Evolutionary conservation across 2,113 vertebrate genomes (phyloP).

Genomic region (Sceloporus tristichus): DNA sequence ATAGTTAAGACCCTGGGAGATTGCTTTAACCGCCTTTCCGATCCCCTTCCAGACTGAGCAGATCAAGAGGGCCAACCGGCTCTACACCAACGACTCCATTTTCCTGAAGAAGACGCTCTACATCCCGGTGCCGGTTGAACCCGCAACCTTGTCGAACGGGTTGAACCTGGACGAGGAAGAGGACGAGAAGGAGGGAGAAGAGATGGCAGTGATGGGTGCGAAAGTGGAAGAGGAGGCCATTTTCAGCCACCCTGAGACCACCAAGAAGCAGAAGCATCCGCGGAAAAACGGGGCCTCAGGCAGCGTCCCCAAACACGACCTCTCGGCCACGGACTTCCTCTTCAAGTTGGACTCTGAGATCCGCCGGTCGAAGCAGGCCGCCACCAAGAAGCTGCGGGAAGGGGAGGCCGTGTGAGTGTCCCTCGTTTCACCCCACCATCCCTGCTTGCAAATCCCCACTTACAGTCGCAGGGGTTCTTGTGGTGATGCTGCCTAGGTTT

Average conservation of each 20-base stretch:
- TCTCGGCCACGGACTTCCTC: constrained; percentile 87
- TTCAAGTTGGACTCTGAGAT: constrained; percentile 88
- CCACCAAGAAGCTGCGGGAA: constrained; percentile 77
- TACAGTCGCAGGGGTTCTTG: no score
- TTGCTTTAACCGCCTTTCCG: not conserved
- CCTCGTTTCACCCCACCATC: not conserved
- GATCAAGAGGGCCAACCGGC: constrained; percentile 91
- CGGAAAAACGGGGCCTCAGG: rapidly evolving
- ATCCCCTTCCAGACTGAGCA: constrained; percentile 86
- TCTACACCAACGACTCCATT: constrained; percentile 94
- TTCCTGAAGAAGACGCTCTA: constrained; percentile 89
- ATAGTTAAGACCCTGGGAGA: no score
- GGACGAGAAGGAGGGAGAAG: constrained; percentile 38
- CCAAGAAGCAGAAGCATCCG: not conserved
- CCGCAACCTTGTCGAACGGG: constrained; percentile 60
- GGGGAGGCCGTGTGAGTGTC: constrained; percentile 74
- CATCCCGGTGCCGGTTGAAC: constrained; percentile 82
- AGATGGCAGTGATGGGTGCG: not conserved
- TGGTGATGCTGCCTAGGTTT: no score
- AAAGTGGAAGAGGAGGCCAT: not conserved
- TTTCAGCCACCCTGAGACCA: rapidly evolving
- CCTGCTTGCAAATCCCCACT: no score
- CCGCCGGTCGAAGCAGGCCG: constrained; percentile 86
- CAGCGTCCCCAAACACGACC: constrained; percentile 60
- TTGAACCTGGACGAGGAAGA: constrained; percentile 58